phyloP scores from a whole-genome alignment of 2,888 invertebrate species.

The Yponomeuta evonymella region DNA sequence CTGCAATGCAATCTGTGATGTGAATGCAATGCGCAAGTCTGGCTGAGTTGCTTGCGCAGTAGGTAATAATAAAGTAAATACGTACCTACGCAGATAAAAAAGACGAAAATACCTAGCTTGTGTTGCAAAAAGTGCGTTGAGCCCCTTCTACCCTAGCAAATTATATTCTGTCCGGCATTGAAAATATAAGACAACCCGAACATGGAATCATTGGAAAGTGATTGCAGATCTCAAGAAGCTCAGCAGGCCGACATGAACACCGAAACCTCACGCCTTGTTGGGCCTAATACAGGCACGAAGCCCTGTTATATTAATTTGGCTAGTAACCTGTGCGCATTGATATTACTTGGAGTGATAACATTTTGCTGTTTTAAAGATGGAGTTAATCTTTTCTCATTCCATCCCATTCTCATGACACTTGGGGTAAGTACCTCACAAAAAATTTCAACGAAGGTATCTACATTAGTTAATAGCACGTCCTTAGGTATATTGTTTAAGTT shows the following conservation, averaged over 20 bases:
- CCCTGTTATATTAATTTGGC: constrained; percentile 56
- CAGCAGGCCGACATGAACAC: constrained; percentile 44
- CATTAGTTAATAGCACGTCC: too few species aligned
- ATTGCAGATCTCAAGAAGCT: constrained; percentile 38
- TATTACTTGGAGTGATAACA: constrained; percentile 49
- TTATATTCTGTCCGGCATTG: too few species aligned
- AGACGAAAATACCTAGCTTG: too few species aligned
- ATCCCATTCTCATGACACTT: constrained; percentile 63
- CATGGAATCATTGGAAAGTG: constrained; percentile 34
- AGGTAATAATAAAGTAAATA: neutral
- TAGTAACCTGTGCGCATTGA: constrained; percentile 51
- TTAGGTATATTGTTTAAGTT: too few species aligned
- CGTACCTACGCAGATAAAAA: too few species aligned
- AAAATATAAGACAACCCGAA: too few species aligned
- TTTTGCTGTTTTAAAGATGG: constrained; percentile 57
- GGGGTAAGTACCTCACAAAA: constrained; percentile 49
- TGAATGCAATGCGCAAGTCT: neutral
- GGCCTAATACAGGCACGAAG: constrained; percentile 40
- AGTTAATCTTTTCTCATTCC: constrained; percentile 60
- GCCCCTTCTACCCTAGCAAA: neutral
- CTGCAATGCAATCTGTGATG: neutral
- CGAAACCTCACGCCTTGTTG: constrained; percentile 56
- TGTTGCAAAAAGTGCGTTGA: neutral
- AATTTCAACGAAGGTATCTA: too few species aligned
- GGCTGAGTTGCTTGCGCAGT: neutral